Conservation (phyloP, 2,888 invertebrate genomes). For the Zygogramma bicolorata region DNA sequence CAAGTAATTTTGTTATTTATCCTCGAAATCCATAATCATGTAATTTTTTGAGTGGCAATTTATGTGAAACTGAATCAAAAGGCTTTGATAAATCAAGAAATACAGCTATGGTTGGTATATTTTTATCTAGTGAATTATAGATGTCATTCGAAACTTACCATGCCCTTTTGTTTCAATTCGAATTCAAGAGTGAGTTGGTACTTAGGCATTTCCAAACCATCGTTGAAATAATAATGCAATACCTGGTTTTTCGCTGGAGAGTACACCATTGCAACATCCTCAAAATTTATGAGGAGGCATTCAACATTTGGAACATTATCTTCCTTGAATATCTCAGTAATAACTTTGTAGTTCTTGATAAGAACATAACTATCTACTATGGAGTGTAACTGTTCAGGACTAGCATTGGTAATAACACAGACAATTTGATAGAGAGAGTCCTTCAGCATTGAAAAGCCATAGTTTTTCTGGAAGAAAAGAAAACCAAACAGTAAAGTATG, state of each 20-base stretch:
- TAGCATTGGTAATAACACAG: constrained; percentile 18
- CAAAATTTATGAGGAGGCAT: constrained; percentile 38
- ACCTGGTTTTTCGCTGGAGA: neutral
- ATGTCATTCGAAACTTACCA: constrained; percentile 22
- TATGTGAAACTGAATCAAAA: too few species aligned
- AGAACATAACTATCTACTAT: constrained; percentile 38
- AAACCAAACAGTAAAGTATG: constrained; percentile 38
- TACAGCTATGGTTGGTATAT: too few species aligned
- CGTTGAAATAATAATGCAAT: neutral
- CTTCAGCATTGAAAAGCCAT: constrained; percentile 38
- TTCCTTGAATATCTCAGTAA: constrained; percentile 44
- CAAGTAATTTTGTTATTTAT: too few species aligned
- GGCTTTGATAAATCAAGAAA: too few species aligned
- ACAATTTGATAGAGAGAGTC: constrained; percentile 35
- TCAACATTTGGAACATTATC: constrained; percentile 33
- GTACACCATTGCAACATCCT: constrained; percentile 22
- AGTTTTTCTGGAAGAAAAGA: constrained; percentile 18
- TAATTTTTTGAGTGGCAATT: too few species aligned
- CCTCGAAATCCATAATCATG: too few species aligned
- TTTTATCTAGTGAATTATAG: too few species aligned
- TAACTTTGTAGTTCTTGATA: constrained; percentile 37
- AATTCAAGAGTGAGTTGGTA: constrained; percentile 17
- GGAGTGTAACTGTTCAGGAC: neutral
- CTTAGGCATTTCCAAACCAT: neutral
- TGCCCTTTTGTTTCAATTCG: constrained; percentile 26